These are phyloP conservation scores for Sarcophaga subvicina DNA, from an alignment of 2,888 invertebrate genomes.

Conservation along the genomic window DNA sequence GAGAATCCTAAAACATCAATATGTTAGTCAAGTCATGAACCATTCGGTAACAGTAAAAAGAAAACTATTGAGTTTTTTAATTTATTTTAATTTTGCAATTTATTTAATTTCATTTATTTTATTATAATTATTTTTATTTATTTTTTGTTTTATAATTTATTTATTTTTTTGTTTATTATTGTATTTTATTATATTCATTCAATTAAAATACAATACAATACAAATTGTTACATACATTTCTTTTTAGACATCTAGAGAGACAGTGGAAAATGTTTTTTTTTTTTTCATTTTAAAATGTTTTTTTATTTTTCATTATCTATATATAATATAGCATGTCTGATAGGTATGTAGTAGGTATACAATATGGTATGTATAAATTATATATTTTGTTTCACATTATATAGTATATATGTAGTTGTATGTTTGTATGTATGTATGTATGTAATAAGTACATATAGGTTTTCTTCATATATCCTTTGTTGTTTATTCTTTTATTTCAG, in stretches of 20 bases:
- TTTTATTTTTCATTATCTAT: constrained; percentile 3
- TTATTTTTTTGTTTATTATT: not conserved
- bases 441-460: not conserved
- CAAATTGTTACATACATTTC: constrained; percentile 40
- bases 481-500: constrained; percentile 17
- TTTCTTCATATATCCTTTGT: too few relatives aligned
- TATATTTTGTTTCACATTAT: constrained; percentile 7
- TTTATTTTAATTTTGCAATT: constrained; percentile 25
- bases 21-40: not conserved
- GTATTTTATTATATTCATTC: constrained; percentile 45
- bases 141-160: not conserved
- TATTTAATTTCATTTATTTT: constrained; percentile 30
- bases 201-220: constrained; percentile 49
- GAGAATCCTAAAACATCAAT: too few relatives aligned
- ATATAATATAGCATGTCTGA: not conserved
- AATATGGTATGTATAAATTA: constrained; percentile 30
- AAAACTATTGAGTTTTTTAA: not conserved
- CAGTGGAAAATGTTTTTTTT: constrained; percentile 58
- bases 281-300: not conserved
- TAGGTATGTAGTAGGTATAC: constrained; percentile 21
- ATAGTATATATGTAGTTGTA: not conserved
- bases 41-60: not conserved
- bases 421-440: not conserved
- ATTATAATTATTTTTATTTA: constrained; percentile 16
- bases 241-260: constrained; percentile 65